Base-by-base conservation (phyloP, 1,140 invertebrate species). In the Vanessa tameamea region DNA sequence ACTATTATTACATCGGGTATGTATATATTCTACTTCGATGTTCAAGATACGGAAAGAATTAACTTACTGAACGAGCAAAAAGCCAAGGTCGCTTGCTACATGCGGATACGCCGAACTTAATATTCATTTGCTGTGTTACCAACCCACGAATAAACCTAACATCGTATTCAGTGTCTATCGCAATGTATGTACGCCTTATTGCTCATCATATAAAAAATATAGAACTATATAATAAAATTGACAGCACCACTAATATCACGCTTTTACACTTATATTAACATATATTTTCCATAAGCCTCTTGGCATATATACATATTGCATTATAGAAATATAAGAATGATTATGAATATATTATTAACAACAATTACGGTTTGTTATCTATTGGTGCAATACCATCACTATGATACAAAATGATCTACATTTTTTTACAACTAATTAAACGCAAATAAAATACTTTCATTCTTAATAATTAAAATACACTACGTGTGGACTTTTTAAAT, bases 11-110 rank as follows among this genome's bases (percentile, higher is more conserved):
- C 55, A 47, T 31, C 64, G 53, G 64, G 48, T 67, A 57, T 69
- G 72, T 76, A 73, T 69, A 69, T 72, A 78, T 81, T 76, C 79
- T 64, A 79, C 81, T 84, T 78, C 77, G 81, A 84, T 85, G 83
- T 82, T 82, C 78, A 81, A 78, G 85, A 88, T 83, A 88, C 87
- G 88, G 86, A 90, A 91, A 85, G 87, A 89, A 89, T 89, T 86
- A 86, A 85, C 82, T 88, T 84, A 85, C 72, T 79, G 75, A 87
- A 80, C 82, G 69, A 84, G 68, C 68, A 77, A 77, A 72, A 77
- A 80, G 73, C 83, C 88, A 90, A 91, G 88, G 90, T 70, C 87
- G 69, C 50, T 73, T 87, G 66, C 47, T 75, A 81, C 73, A 89
- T 85, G 82, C 86, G 88, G 87, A 90, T 88, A 87, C 82, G 81